Evolutionary conservation across 2,797 vertebrate species (phyloP).

Genomic region (Danio tinwini): DNA sequence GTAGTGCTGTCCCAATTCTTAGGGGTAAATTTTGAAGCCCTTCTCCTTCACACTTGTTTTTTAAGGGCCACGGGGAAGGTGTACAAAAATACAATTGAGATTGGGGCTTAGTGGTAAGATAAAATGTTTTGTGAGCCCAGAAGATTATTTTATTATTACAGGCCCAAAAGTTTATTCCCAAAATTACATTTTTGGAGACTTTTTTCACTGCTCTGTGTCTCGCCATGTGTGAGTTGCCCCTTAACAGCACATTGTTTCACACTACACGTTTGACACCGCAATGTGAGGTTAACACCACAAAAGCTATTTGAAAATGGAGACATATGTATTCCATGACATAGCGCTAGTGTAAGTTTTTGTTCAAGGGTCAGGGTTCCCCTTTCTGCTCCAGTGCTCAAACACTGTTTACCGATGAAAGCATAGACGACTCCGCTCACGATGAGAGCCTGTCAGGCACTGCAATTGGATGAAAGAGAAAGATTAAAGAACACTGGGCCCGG

Average conservation of each 20-base stretch:
- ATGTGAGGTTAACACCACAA: not conserved
- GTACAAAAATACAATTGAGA: too few species aligned
- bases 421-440: slow-evolving; percentile 34
- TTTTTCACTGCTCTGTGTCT: not conserved
- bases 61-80: too few species aligned
- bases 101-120: too few species aligned
- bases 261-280: not conserved
- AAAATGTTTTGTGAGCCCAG: too few species aligned
- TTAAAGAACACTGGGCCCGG: slow-evolving; percentile 54
- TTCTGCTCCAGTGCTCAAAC: slow-evolving; percentile 11
- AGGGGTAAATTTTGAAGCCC: too few species aligned
- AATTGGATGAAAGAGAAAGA: slow-evolving; percentile 64
- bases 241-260: not conserved
- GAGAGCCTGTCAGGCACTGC: slow-evolving; percentile 49
- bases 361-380: slow-evolving; percentile 16
- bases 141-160: too few species aligned
- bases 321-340: not conserved
- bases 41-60: too few species aligned
- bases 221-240: too few species aligned
- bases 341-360: slow-evolving; percentile 13
- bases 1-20: too few species aligned
- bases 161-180: too few species aligned
- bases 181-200: not conserved
- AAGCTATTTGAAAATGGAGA: not conserved
- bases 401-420: slow-evolving; percentile 24